Percentiles rank a stretch among this genome's conserved stretches.
Conservation (phyloP, 2,113 vertebrate genomes). For the Piliocolobus tephrosceles region DNA sequence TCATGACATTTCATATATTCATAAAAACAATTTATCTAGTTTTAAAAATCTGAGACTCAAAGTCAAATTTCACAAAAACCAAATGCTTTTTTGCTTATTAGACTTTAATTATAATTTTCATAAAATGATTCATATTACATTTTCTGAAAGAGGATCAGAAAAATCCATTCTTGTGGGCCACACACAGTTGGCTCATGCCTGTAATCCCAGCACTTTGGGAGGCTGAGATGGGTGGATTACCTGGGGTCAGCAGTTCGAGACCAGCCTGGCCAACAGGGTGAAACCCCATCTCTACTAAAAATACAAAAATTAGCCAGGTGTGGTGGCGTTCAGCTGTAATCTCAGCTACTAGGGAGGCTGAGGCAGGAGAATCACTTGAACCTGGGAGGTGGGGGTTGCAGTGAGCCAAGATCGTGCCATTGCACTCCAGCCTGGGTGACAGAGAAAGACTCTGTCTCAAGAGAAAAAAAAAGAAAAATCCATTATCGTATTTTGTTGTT, state of each 20-base stretch:
- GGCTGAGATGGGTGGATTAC: background rate
- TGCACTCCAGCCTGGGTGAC: background rate
- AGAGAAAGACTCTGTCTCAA: background rate
- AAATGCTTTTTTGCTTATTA: constrained; percentile 1
- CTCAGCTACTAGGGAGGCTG: background rate
- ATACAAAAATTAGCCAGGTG: background rate
- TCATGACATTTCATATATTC: background rate
- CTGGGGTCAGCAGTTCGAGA: background rate
- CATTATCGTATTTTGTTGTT: background rate
- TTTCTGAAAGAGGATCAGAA: too few species aligned
- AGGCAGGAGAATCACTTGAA: background rate
- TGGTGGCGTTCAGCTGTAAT: background rate
- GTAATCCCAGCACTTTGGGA: background rate
- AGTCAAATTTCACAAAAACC: constrained; percentile 40
- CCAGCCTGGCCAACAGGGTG: background rate
- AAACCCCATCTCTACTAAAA: background rate
- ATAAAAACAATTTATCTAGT: background rate
- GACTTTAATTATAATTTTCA: constrained; percentile 1
- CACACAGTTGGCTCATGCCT: background rate
- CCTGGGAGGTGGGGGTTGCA: background rate
- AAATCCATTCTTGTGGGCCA: background rate
- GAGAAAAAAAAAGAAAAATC: background rate
- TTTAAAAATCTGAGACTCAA: constrained; percentile 37
- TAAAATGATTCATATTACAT: too few species aligned
- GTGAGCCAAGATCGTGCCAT: background rate